Evolutionary conservation across 2,113 vertebrate species (phyloP), one percentile per base, ranked within the genome.

Genomic region (Prolemur simus): DNA sequence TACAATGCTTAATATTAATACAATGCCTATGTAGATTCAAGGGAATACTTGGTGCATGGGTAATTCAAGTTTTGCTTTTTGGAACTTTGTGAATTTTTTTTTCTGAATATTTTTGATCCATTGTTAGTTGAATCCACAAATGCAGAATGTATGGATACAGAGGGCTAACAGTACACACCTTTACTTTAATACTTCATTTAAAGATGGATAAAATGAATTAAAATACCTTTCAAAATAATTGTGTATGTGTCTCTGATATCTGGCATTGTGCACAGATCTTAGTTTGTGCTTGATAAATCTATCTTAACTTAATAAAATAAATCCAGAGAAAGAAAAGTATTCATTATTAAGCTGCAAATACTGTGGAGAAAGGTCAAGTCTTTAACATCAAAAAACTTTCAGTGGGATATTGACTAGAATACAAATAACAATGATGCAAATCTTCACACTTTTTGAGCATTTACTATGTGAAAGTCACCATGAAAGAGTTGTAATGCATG

Each of bases 261-360:
- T 63, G n/a, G 39, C 37, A 74, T 42, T 68, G 15, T 37, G 1
- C 27, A 58, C 25, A 4, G 25, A 84, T 64, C 13, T 78, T 66
- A 76, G 5, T 11, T 49, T 27, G 2, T 45, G 39, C 7, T 68
- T 91, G 54, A 71, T 47, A 86, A 71, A 74, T 47, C n/a, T 77
- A 42, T 60, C 52, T 85, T 58, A 85, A 87, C 60, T 47, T 5
- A 97, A 77, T 5, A 1, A 58, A 89, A 39, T 84, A 63, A 86
- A 60, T 52, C 13, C 10, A 83, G 6, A 68, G 80, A 77, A 69
- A 76, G 11, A 77, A 58, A 94, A 87, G 0, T 39, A 56, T 81
- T 25, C 87, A 45, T 88, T 85, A 89, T 76, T 88, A 83, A 95
- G 84, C 32, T 63, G 17, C 89, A 91, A 89, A n/a, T 80, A 54